These are phyloP conservation scores for Globodera ellingtonae DNA, from an alignment of 1,140 invertebrate species.

Conservation along the genomic window DNA sequence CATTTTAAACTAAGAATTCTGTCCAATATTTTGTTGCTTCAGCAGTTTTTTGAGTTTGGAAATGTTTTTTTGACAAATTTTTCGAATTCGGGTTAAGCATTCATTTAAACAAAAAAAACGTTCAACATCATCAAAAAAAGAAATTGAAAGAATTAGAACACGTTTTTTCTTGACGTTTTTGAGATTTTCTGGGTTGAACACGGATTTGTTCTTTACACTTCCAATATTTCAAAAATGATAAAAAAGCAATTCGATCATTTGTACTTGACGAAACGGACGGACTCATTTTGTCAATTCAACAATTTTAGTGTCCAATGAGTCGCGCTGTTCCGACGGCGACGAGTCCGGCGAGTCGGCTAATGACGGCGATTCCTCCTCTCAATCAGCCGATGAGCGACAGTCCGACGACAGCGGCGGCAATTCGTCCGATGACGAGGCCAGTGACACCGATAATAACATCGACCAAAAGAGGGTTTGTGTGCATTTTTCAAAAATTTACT, in stretches of 20 bases:
- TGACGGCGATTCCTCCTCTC: neutral
- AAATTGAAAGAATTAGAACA: neutral
- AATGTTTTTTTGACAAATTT: too few relatives aligned
- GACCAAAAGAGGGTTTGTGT: too few relatives aligned
- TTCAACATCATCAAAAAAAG: slow-evolving; percentile 6
- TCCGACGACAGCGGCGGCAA: neutral
- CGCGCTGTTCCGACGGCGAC: neutral
- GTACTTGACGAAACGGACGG: neutral
- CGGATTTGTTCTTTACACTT: neutral
- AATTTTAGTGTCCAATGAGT: neutral
- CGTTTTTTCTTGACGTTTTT: neutral
- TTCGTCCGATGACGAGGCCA: slow-evolving; percentile 5
- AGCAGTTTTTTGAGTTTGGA: too few relatives aligned
- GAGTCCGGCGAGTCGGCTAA: neutral
- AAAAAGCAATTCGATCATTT: neutral
- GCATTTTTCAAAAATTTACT: too few relatives aligned
- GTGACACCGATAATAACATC: neutral
- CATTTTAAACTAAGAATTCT: too few relatives aligned
- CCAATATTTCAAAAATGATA: too few relatives aligned
- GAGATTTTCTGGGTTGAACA: too few relatives aligned
- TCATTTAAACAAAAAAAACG: neutral
- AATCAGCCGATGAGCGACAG: slow-evolving; percentile 7
- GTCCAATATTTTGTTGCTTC: too few relatives aligned
- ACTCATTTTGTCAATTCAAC: neutral
- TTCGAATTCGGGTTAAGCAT: too few relatives aligned